Evolutionary conservation across 2,888 invertebrate genomes (phyloP).

Genomic region (Rhagonycha fulva): DNA sequence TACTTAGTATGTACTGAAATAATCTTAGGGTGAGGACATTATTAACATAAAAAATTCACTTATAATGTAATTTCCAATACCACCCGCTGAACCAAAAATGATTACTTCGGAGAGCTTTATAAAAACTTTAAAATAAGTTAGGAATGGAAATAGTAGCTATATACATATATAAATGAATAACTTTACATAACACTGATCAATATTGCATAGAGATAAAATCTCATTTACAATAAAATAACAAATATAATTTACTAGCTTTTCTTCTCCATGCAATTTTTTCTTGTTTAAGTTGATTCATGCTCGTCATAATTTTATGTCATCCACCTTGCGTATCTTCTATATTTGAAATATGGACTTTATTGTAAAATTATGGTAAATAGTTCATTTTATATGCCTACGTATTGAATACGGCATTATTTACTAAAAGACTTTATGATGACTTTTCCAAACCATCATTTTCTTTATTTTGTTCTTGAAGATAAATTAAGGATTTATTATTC

Average conservation of each 20-base stretch:
- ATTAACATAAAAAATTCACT: not conserved
- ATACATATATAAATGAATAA: not conserved
- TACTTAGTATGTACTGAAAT: not conserved
- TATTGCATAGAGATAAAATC: not conserved
- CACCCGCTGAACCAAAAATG: not conserved
- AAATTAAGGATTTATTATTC: not conserved
- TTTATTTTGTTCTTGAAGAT: not conserved
- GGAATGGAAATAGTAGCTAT: not conserved
- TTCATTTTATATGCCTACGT: not conserved
- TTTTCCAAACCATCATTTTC: not conserved
- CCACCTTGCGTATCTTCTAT: not conserved
- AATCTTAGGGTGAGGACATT: not conserved
- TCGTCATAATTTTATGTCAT: not conserved
- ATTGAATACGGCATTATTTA: not conserved
- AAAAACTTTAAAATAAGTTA: not conserved
- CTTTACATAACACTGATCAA: not conserved
- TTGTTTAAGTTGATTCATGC: not conserved
- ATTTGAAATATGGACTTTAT: not conserved
- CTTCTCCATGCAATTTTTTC: not conserved
- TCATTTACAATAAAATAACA: not conserved
- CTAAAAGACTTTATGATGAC: not conserved
- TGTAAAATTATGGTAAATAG: not conserved
- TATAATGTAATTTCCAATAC: not conserved
- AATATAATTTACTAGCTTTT: not conserved
- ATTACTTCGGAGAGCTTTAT: not conserved